Evolutionary conservation across 2,797 vertebrate species (phyloP).

Genomic region (Hypotaenidia philippensis): DNA sequence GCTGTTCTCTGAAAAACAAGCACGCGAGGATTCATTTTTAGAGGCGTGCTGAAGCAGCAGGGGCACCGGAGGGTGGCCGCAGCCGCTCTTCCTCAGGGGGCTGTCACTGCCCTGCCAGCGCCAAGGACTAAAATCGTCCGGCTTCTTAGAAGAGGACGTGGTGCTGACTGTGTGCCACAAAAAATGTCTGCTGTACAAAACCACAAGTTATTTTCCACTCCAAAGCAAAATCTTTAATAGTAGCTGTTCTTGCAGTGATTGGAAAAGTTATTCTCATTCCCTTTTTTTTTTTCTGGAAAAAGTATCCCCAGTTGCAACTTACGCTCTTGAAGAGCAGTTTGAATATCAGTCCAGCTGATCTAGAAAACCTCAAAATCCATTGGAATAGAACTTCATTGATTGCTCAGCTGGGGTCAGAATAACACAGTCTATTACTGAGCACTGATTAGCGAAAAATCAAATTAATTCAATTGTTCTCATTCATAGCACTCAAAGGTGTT

Average conservation of each 20-base stretch:
- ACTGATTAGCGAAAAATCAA: background rate
- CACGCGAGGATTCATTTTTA: slow-evolving; percentile 51
- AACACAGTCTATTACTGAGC: background rate
- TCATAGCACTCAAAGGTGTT: background rate
- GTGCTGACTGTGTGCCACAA: background rate
- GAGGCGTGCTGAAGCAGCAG: background rate
- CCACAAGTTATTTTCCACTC: slow-evolving; percentile 41
- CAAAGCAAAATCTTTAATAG: slow-evolving; percentile 8
- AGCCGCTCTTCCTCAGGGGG: background rate
- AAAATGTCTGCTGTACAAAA: slow-evolving; percentile 45
- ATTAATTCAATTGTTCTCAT: background rate
- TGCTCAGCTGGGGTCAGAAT: background rate
- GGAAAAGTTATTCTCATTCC: slow-evolving; percentile 16
- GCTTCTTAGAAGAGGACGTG: slow-evolving; percentile 46
- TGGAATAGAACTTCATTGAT: background rate
- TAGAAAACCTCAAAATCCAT: background rate
- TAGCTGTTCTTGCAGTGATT: slow-evolving; percentile 26
- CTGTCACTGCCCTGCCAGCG: background rate
- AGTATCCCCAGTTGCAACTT: background rate
- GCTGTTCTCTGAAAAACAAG: slow-evolving; percentile 60
- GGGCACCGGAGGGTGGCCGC: background rate
- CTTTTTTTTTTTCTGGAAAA: background rate
- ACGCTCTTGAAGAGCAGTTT: slow-evolving; percentile 7
- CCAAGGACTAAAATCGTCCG: slow-evolving; percentile 7
- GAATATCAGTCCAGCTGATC: slow-evolving; percentile 9